These are phyloP conservation scores for Catharus ustulatus DNA, from an alignment of 2,797 vertebrate genomes.

Conservation along the genomic window DNA sequence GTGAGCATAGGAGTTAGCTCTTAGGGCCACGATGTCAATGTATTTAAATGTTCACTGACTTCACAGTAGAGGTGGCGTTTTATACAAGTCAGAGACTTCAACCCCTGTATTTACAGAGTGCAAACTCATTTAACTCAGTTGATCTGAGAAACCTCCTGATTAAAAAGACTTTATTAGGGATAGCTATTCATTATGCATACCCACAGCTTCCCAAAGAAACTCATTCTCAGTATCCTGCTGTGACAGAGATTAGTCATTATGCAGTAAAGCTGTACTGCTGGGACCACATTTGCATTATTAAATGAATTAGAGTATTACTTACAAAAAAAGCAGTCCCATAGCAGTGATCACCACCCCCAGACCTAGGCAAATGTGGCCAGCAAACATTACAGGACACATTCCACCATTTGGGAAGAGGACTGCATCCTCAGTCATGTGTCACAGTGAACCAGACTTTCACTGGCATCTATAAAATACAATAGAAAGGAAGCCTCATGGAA, in stretches of 20 bases:
- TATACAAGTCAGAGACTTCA: neutral
- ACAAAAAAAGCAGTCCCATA: neutral
- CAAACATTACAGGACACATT: neutral
- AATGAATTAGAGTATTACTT: slow-evolving; percentile 56
- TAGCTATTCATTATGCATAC: slow-evolving; percentile 50
- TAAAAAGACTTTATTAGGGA: slow-evolving; percentile 35
- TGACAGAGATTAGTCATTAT: slow-evolving; percentile 59
- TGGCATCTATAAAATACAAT: neutral
- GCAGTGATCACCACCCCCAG: neutral
- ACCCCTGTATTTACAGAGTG: neutral
- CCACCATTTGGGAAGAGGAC: neutral
- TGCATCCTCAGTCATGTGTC: neutral
- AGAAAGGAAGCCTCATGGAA: neutral
- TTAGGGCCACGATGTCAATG: neutral
- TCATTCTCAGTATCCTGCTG: slow-evolving; percentile 32
- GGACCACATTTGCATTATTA: slow-evolving; percentile 61
- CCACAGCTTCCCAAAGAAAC: slow-evolving; percentile 33
- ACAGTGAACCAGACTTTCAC: neutral
- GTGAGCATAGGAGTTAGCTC: neutral
- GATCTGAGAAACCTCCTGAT: slow-evolving; percentile 10
- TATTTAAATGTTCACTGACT: neutral
- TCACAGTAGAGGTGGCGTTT: neutral
- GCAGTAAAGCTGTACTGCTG: slow-evolving; percentile 49
- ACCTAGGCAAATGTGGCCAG: neutral
- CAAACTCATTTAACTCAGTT: slow-evolving; percentile 25